Conservation (phyloP, 2,888 invertebrate species). For the Eugnorisma glareosa region DNA sequence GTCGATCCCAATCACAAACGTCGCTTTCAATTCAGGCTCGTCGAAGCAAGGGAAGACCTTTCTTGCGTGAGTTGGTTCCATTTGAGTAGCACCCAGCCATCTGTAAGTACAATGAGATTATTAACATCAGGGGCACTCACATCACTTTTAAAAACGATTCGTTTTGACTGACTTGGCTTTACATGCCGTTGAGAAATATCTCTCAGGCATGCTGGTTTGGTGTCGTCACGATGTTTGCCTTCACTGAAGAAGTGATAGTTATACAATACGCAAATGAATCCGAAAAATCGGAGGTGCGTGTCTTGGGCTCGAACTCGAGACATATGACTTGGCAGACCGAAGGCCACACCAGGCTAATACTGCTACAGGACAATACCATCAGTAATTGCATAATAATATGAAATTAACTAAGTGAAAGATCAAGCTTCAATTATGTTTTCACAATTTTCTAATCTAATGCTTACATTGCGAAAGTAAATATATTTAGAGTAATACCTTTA, state of each 20-base stretch:
- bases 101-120: conserved; percentile 75
- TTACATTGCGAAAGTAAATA: conserved; percentile 28
- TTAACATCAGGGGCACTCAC: background rate
- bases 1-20: conserved; percentile 85
- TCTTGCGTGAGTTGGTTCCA: conserved; percentile 93
- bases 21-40: conserved; percentile 89
- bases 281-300: too few relatives aligned
- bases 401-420: background rate
- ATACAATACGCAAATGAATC: too few relatives aligned
- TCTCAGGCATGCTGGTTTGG: too few relatives aligned
- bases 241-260: too few relatives aligned
- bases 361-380: too few relatives aligned
- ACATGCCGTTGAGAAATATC: too few relatives aligned
- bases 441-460: conserved; percentile 33
- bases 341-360: too few relatives aligned
- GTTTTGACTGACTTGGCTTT: too few relatives aligned
- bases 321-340: too few relatives aligned
- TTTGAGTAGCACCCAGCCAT: conserved; percentile 93
- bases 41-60: conserved; percentile 95
- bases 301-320: too few relatives aligned
- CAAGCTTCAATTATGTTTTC: background rate
- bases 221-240: too few relatives aligned
- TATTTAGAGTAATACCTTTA: conserved; percentile 32
- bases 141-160: background rate
- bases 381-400: background rate